Base-by-base conservation (phyloP, 2,888 invertebrate species). In the Hirtodrosophila confusa region DNA sequence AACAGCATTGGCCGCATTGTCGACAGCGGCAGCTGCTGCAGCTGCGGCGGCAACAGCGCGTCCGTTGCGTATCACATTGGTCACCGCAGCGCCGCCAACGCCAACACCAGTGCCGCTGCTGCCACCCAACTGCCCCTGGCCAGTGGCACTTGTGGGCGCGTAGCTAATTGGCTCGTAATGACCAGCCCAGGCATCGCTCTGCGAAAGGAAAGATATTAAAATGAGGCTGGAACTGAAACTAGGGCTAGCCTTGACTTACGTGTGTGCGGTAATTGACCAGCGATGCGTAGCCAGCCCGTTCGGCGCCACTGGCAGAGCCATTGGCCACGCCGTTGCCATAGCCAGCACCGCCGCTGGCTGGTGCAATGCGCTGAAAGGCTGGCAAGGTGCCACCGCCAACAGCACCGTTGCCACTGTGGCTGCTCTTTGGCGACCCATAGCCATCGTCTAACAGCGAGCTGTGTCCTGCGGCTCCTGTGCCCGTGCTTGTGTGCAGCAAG, bases 121-220 rank as follows among this genome's bases (percentile, higher is more conserved):
- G 66, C 66, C 58, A 61, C 78, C 61, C 76, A 85, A 61, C 70
- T 90, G 82, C 9, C 66, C 56, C 57, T 83, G 86, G 47, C 79
- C 73, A 44, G 80, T 63, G 51, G 80, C 48, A 44, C 78, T 71
- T 31, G 31, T 7, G 62, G 88, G 60, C 57, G 86, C 80, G 79
- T 90, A 91, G 71, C 88, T 88, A 75, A 91, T 89, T 65, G 89
- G 80, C 36, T 91, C 92, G 64, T 89, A 91, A 66, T 86, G 84
- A 75, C 75, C 69, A 49, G 80, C 64, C 88, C 90, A 90, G 51
- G 80, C 48, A 11, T 91, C 91, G 74, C 80, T 89, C 91, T 91
- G 62, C 10, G 48, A 49, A 49, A 61, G 44, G 11, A 3, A 65
- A 51, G 51, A 60, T 27, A 6, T 56, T 23, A 39, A 43, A n/a